A percentile compares a stretch with the other conserved stretches of the same genome.
phyloP scores from a whole-genome alignment of 2,888 invertebrate genomes.

The Drosophila mulleri region DNA sequence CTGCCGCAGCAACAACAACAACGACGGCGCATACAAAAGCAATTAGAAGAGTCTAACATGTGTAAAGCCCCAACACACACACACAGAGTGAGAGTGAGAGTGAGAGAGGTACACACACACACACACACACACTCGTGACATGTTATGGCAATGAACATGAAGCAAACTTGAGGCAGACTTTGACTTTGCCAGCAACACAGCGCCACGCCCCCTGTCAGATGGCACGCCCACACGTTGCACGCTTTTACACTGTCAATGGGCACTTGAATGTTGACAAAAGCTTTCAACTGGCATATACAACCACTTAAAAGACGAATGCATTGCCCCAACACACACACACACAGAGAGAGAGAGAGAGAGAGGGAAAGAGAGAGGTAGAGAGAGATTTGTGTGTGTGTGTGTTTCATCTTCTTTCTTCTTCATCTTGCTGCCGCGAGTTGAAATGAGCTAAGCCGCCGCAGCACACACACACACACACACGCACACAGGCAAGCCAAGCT shows the following conservation, averaged over 20 bases:
- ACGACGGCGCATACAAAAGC: conserved; percentile 59
- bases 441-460: conserved; percentile 55
- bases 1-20: conserved; percentile 1
- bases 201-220: conserved; percentile 3
- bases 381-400: conserved; percentile 28
- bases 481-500: conserved; percentile 25
- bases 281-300: conserved; percentile 79
- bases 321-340: conserved; percentile 40
- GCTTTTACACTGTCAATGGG: conserved; percentile 76
- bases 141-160: conserved; percentile 63
- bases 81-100: not conserved
- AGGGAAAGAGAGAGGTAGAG: not conserved
- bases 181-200: conserved; percentile 23
- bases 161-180: conserved; percentile 38
- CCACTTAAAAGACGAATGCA: conserved; percentile 76
- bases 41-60: conserved; percentile 65
- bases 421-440: conserved; percentile 56
- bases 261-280: conserved; percentile 80
- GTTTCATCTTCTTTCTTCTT: conserved; percentile 57
- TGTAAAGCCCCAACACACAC: conserved; percentile 35
- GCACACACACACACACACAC: conserved; percentile 24
- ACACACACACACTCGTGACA: conserved; percentile 39
- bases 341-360: not conserved
- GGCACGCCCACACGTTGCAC: conserved; percentile 34
- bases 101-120: not conserved